A percentile compares a stretch with the other conserved stretches of the same genome.
phyloP scores from a whole-genome alignment of 2,113 vertebrate genomes.

The Tursiops truncatus region DNA sequence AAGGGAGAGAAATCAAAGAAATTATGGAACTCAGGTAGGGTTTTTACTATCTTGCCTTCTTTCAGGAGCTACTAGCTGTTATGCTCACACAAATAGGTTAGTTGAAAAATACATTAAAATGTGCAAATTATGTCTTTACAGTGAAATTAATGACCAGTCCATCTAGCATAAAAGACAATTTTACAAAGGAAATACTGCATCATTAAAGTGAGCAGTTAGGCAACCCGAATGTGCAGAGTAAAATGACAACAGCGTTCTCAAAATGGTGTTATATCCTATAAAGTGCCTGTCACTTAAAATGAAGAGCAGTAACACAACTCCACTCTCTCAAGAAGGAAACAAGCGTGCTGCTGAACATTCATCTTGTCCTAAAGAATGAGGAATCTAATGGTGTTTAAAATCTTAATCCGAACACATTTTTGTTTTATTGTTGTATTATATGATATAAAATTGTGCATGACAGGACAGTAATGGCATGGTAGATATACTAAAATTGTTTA shows the following conservation, averaged over 20 bases:
- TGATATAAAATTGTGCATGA: background rate
- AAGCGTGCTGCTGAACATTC: background rate
- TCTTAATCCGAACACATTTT: background rate
- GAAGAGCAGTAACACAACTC: background rate
- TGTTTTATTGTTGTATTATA: background rate
- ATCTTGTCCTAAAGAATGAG: background rate
- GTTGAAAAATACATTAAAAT: conserved; percentile 50
- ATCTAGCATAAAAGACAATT: conserved; percentile 60
- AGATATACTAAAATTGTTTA: background rate
- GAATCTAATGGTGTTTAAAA: background rate
- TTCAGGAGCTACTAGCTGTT: conserved; percentile 1
- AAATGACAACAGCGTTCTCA: conserved; percentile 58
- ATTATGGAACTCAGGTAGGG: background rate
- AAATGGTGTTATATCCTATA: background rate
- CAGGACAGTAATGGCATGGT: background rate
- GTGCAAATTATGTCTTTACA: conserved; percentile 42
- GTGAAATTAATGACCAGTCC: conserved; percentile 67
- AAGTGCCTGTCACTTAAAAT: conserved; percentile 8
- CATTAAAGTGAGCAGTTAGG: conserved; percentile 56
- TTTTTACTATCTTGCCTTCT: conserved; percentile 50
- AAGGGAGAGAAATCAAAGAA: conserved; percentile 23
- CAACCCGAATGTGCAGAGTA: background rate
- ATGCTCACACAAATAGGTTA: conserved; percentile 14
- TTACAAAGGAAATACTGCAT: conserved; percentile 51
- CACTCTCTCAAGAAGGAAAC: background rate